Conservation (phyloP, 2,888 invertebrate species). For the Sabellastarte sp. region DNA sequence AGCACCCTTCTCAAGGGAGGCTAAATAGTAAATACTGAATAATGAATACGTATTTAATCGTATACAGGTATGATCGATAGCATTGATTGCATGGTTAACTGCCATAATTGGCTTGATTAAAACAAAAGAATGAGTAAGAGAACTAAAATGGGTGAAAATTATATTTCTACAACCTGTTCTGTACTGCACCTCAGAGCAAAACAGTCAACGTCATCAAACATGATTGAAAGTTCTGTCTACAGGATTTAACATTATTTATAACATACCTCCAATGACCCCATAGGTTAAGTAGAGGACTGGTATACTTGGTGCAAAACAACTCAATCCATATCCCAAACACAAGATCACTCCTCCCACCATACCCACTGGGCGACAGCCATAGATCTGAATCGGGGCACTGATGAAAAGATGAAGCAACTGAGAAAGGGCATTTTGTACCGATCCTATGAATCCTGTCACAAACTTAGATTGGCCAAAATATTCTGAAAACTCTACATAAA, state of each 20-base stretch:
- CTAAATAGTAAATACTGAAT: too few relatives aligned
- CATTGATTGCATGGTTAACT: too few relatives aligned
- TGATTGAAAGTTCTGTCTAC: too few relatives aligned
- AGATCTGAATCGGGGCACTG: not conserved
- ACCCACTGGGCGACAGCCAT: not conserved
- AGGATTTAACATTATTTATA: not conserved
- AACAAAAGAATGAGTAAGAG: too few relatives aligned
- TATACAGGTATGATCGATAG: too few relatives aligned
- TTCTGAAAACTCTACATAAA: not conserved
- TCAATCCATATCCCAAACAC: not conserved
- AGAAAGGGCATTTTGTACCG: not conserved
- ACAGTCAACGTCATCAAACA: too few relatives aligned
- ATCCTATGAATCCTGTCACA: not conserved
- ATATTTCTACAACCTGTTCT: too few relatives aligned
- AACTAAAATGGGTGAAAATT: too few relatives aligned
- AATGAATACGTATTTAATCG: too few relatives aligned
- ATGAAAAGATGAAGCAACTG: not conserved
- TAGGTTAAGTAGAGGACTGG: not conserved
- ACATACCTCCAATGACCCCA: not conserved
- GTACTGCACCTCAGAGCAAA: too few relatives aligned
- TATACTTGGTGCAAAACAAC: not conserved
- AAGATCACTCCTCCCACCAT: not conserved
- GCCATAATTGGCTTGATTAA: too few relatives aligned
- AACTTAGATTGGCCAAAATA: not conserved
- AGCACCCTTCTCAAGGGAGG: too few relatives aligned